Conservation (phyloP, 2,888 invertebrate genomes). For the Megaustenia siamemsis region DNA sequence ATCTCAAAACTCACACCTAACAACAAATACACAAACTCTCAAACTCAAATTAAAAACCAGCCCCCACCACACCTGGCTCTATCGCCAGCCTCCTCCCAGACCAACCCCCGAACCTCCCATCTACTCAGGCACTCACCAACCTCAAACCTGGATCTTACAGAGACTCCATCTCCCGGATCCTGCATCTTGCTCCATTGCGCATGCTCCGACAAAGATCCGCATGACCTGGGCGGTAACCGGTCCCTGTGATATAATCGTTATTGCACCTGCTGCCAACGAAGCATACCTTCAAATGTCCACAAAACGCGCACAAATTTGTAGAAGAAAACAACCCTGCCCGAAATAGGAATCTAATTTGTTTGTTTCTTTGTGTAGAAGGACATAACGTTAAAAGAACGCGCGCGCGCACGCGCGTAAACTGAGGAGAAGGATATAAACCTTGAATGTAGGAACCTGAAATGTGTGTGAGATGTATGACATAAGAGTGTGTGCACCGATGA, state of each 20-base stretch:
- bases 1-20: too few species aligned
- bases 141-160: neutral
- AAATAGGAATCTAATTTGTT: neutral
- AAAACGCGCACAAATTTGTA: too few species aligned
- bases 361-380: constrained; percentile 5
- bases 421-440: too few species aligned
- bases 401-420: too few species aligned
- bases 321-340: neutral
- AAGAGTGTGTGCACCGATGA: too few species aligned
- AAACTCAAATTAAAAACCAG: too few species aligned
- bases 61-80: too few species aligned
- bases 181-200: neutral
- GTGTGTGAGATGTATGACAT: too few species aligned
- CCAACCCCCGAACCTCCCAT: neutral
- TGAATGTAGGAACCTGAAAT: too few species aligned
- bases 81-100: neutral
- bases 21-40: too few species aligned
- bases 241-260: neutral
- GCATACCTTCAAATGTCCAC: neutral
- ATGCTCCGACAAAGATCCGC: neutral
- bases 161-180: neutral
- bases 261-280: neutral
- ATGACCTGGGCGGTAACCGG: neutral
- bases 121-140: neutral
- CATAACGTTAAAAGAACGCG: too few species aligned